Base-by-base conservation (phyloP, 1,140 invertebrate species). In the Drosophila obscura region DNA sequence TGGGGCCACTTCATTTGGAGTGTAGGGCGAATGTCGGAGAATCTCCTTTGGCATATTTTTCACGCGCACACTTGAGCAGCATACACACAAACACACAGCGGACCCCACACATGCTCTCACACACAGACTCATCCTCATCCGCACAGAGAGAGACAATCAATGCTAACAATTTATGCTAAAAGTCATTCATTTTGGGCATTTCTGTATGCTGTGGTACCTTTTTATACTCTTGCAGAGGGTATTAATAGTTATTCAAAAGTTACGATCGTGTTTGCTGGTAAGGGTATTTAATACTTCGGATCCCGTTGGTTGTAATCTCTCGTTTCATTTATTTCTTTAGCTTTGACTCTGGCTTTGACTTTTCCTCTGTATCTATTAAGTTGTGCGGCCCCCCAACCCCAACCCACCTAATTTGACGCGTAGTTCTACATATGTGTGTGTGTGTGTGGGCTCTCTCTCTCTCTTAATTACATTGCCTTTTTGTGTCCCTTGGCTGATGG, bases 391-490 rank as follows among this genome's bases (percentile, higher is more conserved):
- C 82, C 11, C 35, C 35, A 4, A 11, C 35, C 26, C 26, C 19
- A 19, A 19, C 19, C 19, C 19, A 19, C 19, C 19, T 88, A 87
- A 87, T 87, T 87, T 88, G 66, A 57, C 56, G 77, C 64, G 73
- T 79, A 83, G 84, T 88, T 73, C 52, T 67, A 44, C 56, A 24
- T 44, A 45, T 61, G 52, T 61, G 56, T 75, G 55, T 68, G 69
- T 58, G 26, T 57, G 31, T 60, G 59, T 65, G 68, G 64, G 52
- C 22, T 55, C 41, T n/a, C 51, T 57, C 62, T 61, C 67, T 66
- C 74, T 76, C 80, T 87, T 87, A 87, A 87, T 87, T 88, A 80
- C 77, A 69, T 74, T 79, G 71, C 55, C 63, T 79, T 68, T 78
- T 73, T 78, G 77, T 74, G 63, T 61, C 61, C 61, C 67, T 48